These are phyloP conservation scores for Haplotaxodon microlepis DNA, from an alignment of 2,113 vertebrate species.

Conservation along the genomic window DNA sequence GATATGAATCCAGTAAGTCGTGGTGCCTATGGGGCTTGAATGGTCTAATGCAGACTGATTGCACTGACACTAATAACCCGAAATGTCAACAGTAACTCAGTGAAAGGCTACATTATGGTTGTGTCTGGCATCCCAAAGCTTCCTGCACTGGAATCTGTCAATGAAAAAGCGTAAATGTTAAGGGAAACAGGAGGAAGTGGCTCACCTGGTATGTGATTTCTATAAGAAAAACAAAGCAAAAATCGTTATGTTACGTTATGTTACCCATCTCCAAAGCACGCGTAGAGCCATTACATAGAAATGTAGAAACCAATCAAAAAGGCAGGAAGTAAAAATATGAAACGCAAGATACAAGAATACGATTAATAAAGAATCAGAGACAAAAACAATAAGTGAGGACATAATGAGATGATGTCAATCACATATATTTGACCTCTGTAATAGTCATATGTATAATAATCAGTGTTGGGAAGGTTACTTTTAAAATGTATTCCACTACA, in stretches of 20 bases:
- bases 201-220: not conserved
- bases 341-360: not conserved
- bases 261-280: not conserved
- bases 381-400: not conserved
- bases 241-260: accelerated
- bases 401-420: not conserved
- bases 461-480: too few relatives aligned
- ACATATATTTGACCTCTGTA: not conserved
- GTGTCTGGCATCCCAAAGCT: not conserved
- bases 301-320: not conserved
- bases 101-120: not conserved
- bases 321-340: not conserved
- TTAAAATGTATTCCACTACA: too few relatives aligned
- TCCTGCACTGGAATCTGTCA: not conserved
- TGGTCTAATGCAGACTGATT: not conserved
- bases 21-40: not conserved
- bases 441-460: not conserved
- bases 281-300: not conserved
- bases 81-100: not conserved
- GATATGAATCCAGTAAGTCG: not conserved
- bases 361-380: not conserved
- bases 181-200: not conserved
- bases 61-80: not conserved
- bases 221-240: not conserved
- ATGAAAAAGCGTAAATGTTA: not conserved